These are phyloP conservation scores for Urocitellus parryii DNA, from an alignment of 2,113 vertebrate species.

Conservation along the genomic window DNA sequence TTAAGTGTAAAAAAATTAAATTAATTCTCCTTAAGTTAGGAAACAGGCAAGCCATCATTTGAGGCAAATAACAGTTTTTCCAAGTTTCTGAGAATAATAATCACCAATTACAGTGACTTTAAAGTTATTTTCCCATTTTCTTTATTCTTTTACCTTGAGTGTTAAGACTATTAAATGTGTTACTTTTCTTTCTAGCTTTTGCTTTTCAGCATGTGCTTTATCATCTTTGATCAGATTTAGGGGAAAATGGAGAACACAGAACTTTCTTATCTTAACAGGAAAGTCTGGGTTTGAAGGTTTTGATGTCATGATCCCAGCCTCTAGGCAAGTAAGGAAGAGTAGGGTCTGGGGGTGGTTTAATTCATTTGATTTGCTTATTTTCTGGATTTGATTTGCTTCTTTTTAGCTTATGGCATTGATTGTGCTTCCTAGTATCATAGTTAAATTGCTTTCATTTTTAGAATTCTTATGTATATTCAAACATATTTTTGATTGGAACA, in stretches of 20 bases:
- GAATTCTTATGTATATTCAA: neutral
- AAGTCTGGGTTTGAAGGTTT: neutral
- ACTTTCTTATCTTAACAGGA: neutral
- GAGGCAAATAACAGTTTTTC: neutral
- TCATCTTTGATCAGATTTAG: neutral
- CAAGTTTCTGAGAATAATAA: neutral
- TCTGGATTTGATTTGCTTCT: neutral
- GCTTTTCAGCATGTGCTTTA: neutral
- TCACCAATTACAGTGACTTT: neutral
- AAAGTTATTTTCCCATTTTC: neutral
- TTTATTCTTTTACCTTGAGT: neutral
- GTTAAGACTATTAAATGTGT: neutral
- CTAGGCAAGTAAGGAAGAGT: neutral
- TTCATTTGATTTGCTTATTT: neutral
- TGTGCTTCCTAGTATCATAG: neutral
- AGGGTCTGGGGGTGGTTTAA: too few relatives aligned
- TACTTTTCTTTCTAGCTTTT: neutral
- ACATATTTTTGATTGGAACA: neutral
- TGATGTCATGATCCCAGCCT: too few relatives aligned
- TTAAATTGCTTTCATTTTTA: constrained; percentile 23
- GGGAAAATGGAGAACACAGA: neutral
- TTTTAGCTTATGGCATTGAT: neutral
- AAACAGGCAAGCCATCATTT: neutral
- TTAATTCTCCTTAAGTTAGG: neutral
- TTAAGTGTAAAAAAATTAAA: neutral